These are phyloP conservation scores for Rhadina sibilatrix DNA, from an alignment of 2,113 vertebrate species.

Conservation along the genomic window DNA sequence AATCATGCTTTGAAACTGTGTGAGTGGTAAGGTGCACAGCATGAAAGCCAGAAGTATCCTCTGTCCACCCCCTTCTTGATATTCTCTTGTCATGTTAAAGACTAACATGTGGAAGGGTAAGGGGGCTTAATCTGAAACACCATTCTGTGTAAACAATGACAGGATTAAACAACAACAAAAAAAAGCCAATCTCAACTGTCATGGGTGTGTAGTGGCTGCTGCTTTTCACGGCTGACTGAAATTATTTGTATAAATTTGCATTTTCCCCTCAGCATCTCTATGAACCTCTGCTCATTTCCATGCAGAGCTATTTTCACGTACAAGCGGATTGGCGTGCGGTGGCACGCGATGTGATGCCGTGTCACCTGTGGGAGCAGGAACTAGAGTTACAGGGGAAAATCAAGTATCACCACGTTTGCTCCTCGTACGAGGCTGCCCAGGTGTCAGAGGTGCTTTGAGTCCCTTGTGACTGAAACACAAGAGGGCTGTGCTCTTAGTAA, in stretches of 20 bases:
- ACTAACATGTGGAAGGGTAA: background rate
- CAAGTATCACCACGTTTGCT: background rate
- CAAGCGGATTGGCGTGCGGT: background rate
- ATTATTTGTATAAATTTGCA: slow-evolving; percentile 41
- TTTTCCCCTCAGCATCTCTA: background rate
- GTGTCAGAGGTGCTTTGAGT: background rate
- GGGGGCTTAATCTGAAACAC: slow-evolving; percentile 29
- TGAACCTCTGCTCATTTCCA: background rate
- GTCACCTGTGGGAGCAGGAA: background rate
- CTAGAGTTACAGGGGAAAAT: background rate
- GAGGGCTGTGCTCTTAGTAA: background rate
- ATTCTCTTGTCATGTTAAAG: slow-evolving; percentile 42
- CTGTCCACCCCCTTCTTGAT: background rate
- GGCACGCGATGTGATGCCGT: background rate
- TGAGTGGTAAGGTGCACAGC: background rate
- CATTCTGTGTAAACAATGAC: slow-evolving; percentile 14
- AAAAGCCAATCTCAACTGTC: background rate
- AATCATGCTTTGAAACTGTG: background rate
- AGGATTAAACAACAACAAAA: background rate
- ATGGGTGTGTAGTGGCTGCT: background rate
- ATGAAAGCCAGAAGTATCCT: background rate
- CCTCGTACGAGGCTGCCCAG: rapidly evolving
- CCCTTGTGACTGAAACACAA: background rate
- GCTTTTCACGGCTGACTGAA: slow-evolving; percentile 28
- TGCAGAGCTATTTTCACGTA: background rate